Conservation (phyloP, 37 sponge, comb jelly and placozoan genomes). For the Agelas oroides region DNA sequence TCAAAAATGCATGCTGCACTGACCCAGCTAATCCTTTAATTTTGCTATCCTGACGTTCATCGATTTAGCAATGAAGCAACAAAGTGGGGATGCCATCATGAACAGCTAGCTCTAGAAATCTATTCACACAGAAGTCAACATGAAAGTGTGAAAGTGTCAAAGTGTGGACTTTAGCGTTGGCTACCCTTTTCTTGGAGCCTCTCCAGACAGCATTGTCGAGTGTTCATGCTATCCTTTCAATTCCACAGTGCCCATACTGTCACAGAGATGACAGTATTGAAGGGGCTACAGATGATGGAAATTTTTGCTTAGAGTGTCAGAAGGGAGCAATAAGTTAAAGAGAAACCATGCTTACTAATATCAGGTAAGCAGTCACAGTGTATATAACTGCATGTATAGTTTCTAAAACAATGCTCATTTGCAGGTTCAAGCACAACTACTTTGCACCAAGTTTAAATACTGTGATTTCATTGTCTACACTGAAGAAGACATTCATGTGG, state of each 20-base stretch:
- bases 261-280: slow-evolving; percentile 31
- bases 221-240: slow-evolving; percentile 56
- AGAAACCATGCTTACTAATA: slow-evolving; percentile 34
- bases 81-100: slow-evolving; percentile 66
- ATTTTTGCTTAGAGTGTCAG: slow-evolving; percentile 32
- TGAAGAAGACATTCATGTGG: slow-evolving; percentile 29
- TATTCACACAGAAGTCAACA: slow-evolving; percentile 7
- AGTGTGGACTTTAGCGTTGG: slow-evolving; percentile 45
- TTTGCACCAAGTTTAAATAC: slow-evolving; percentile 16
- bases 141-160: not conserved
- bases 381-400: not conserved
- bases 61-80: slow-evolving; percentile 53
- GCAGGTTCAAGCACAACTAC: slow-evolving; percentile 59
- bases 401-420: not conserved
- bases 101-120: slow-evolving; percentile 32
- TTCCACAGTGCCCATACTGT: slow-evolving; percentile 48
- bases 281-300: slow-evolving; percentile 12
- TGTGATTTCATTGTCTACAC: slow-evolving; percentile 65
- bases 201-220: slow-evolving; percentile 67
- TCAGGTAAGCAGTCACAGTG: slow-evolving; percentile 29
- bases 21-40: slow-evolving; percentile 51
- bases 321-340: slow-evolving; percentile 6
- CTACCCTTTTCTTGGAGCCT: slow-evolving; percentile 68
- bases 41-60: slow-evolving; percentile 71
- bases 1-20: slow-evolving; percentile 54